These are phyloP conservation scores for Anthoptus insignis DNA, from an alignment of 2,888 invertebrate species.

Conservation along the genomic window DNA sequence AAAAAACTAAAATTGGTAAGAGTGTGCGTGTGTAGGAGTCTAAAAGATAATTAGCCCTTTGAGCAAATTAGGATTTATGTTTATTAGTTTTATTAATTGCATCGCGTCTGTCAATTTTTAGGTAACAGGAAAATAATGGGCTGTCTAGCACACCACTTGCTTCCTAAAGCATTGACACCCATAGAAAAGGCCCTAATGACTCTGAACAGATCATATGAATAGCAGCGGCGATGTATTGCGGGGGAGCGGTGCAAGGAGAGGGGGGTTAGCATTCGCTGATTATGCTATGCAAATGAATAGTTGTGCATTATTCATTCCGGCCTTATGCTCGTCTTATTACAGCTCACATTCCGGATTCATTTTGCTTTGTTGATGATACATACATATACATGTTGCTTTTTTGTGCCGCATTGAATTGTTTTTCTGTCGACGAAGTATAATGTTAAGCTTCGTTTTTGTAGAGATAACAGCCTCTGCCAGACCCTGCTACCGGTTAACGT, in stretches of 20 bases:
- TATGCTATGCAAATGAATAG: conserved; percentile 27
- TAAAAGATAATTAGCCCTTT: too few relatives aligned
- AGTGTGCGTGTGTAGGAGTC: too few relatives aligned
- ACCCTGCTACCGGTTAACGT: not conserved
- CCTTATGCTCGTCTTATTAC: conserved; percentile 26
- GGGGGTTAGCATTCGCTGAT: conserved; percentile 10
- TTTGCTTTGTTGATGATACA: conserved; percentile 7
- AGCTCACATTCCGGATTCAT: conserved; percentile 20
- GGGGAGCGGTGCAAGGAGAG: not conserved
- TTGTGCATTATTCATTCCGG: conserved; percentile 27
- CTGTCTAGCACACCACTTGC: not conserved
- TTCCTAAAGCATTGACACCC: not conserved
- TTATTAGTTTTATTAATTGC: too few relatives aligned
- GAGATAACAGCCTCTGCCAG: not conserved
- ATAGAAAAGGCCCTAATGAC: not conserved
- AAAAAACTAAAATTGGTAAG: too few relatives aligned
- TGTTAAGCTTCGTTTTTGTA: not conserved
- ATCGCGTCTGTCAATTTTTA: too few relatives aligned
- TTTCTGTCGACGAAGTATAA: conserved; percentile 6
- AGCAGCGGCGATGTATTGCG: not conserved
- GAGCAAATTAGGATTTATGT: too few relatives aligned
- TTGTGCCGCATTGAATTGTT: conserved; percentile 10
- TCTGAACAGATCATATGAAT: conserved; percentile 12
- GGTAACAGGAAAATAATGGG: too few relatives aligned
- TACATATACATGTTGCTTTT: conserved; percentile 10